Conservation (phyloP, 2,797 vertebrate species). For the Bradypodion ventrale region DNA sequence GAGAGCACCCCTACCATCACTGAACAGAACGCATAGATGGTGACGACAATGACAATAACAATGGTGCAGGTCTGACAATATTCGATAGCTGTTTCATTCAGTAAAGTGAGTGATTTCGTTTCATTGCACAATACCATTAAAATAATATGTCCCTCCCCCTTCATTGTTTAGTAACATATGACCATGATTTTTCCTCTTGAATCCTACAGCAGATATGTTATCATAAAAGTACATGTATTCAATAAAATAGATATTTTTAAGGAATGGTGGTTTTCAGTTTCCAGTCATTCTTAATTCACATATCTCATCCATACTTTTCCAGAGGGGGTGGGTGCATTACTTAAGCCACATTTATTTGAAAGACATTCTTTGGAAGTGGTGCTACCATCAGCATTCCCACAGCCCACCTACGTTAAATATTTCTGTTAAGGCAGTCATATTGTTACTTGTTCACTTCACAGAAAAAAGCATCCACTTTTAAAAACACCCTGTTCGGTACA, state of each 20-base stretch:
- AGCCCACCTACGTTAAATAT: conserved; percentile 1
- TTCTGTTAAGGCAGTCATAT: not conserved
- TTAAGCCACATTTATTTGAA: conserved; percentile 46
- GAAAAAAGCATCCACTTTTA: conserved; percentile 29
- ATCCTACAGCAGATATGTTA: conserved; percentile 31
- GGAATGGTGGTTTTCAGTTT: conserved; percentile 39
- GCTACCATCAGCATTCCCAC: conserved; percentile 34
- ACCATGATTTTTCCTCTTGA: conserved; percentile 27
- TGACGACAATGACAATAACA: conserved; percentile 14
- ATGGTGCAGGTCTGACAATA: not conserved
- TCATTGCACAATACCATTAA: conserved; percentile 45
- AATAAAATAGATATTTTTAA: conserved; percentile 36
- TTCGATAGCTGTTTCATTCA: conserved; percentile 2
- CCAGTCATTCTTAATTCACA: conserved; percentile 22
- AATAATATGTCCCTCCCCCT: conserved; percentile 22
- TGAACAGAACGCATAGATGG: conserved; percentile 39
- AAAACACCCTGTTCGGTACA: conserved; percentile 22
- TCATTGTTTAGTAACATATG: conserved; percentile 1
- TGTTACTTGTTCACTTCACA: conserved; percentile 55
- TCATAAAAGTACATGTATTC: not conserved
- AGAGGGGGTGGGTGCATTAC: conserved; percentile 19
- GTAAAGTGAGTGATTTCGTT: conserved; percentile 29
- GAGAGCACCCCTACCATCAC: conserved; percentile 43
- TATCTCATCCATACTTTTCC: conserved; percentile 30
- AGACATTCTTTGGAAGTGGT: conserved; percentile 44